Conservation (phyloP, 2,113 vertebrate genomes). For the Cairina moschata region DNA sequence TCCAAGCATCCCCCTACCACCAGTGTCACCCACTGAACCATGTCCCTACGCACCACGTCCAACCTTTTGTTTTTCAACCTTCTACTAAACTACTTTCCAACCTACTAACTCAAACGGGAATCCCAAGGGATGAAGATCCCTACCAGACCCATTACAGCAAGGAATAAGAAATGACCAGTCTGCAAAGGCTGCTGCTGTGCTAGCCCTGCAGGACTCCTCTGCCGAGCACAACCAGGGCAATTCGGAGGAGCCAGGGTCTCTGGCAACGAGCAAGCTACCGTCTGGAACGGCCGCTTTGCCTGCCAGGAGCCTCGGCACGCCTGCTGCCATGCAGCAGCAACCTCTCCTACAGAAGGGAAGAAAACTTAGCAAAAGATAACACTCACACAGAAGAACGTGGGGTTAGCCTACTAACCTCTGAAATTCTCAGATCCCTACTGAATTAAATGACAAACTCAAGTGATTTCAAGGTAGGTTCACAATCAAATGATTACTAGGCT, state of each 20-base stretch:
- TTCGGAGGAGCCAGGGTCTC: neutral
- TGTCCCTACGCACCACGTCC: too few species aligned
- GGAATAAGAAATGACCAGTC: neutral
- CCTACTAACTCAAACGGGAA: neutral
- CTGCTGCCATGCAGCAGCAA: neutral
- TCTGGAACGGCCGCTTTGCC: neutral
- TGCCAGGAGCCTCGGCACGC: neutral
- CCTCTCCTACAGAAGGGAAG: neutral
- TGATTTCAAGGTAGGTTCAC: neutral
- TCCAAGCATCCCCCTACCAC: too few species aligned
- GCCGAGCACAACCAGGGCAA: neutral
- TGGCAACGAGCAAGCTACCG: fast-evolving
- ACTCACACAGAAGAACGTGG: neutral
- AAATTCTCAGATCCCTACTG: neutral
- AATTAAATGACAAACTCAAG: neutral
- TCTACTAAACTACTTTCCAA: too few species aligned
- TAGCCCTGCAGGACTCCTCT: neutral
- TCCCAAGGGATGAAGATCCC: neutral
- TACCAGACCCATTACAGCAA: neutral
- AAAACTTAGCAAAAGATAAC: neutral
- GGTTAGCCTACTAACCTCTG: neutral
- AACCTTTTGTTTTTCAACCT: too few species aligned
- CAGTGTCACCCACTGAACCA: too few species aligned
- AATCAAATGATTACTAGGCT: neutral
- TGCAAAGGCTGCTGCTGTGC: neutral